Evolutionary conservation across 1,140 invertebrate genomes (phyloP), one percentile per base, ranked within the genome.

Genomic region (Drosophila gunungcola): DNA sequence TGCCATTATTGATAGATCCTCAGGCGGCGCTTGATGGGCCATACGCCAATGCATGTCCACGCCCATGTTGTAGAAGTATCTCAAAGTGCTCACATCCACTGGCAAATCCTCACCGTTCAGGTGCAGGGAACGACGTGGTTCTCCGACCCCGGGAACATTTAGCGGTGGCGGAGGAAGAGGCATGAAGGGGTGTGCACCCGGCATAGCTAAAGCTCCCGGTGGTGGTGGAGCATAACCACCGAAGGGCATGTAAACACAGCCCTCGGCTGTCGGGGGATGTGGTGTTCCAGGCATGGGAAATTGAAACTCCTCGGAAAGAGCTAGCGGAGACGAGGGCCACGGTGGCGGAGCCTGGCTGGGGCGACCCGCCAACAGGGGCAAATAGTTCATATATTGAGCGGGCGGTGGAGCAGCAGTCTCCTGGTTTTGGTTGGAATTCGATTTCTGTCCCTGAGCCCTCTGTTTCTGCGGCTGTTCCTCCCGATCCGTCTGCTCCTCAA

Each of bases 41-140:
- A 79, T 68, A 16, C 80, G 76, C 48, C 48, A 52, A 82, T 93
- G 92, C 86, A 93, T 93, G 34, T 95, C 95, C 39, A 95, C 89
- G 76, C 95, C 95, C 74, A 95, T 90, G 90, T 96, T 96, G 91
- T 94, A 96, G 85, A 94, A 96, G 77, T 94, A 95, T 57, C 95
- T 93, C 42, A 95, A 86, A 9, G 95, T 95, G 32, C 92, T 88
- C 45, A 95, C 91, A 91, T 96, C 95, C 61, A 93, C 92, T 4
- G 94, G 95, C 62, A 95, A 92, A 76, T 95, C 95, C 45, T 92
- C 92, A 9, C 94, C 94, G 77, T 93, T 94, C 21, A 92, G 63
- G 48, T 94, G 93, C 9, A 94, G 60, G 51, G 80, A 91, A 21
- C 70, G 80, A 25, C 36, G 93, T 92, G 69, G 93, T 90, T 72